phyloP scores from a whole-genome alignment of 2,113 vertebrate species.

The Argyrosomus japonicus region DNA sequence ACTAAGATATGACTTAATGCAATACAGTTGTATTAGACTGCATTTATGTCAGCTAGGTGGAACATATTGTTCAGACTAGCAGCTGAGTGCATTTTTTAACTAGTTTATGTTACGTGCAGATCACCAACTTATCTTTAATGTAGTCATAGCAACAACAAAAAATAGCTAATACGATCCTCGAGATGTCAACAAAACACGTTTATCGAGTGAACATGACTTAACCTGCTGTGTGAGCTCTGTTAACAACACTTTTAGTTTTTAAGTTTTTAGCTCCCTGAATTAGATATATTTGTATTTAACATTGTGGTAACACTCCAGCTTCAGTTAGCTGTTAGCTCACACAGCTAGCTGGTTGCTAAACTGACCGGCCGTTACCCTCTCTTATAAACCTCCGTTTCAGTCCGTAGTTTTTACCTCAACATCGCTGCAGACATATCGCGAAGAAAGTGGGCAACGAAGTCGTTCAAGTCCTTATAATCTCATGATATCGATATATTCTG shows the following conservation, averaged over 20 bases:
- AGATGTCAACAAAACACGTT: background rate
- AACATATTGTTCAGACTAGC: too few species aligned
- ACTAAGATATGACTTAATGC: background rate
- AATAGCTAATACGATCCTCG: background rate
- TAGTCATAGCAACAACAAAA: background rate
- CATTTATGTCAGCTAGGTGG: background rate
- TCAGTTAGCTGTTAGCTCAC: conserved; percentile 26
- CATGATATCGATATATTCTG: background rate
- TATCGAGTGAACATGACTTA: too few species aligned
- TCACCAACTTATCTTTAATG: too few species aligned
- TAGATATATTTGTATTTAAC: background rate
- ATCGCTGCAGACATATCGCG: conserved; percentile 60
- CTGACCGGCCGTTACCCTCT: background rate
- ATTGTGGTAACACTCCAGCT: rapidly evolving
- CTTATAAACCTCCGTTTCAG: background rate
- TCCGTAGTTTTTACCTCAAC: conserved; percentile 63
- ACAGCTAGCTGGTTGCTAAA: conserved; percentile 39
- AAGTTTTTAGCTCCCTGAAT: background rate
- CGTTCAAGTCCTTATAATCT: conserved; percentile 7
- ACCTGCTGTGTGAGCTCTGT: background rate
- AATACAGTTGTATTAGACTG: background rate
- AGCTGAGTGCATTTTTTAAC: background rate
- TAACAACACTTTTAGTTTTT: too few species aligned
- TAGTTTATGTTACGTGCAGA: background rate
- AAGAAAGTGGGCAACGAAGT: conserved; percentile 1